Base-by-base conservation (phyloP, 2,113 vertebrate genomes). In the Amphiprion percula region DNA sequence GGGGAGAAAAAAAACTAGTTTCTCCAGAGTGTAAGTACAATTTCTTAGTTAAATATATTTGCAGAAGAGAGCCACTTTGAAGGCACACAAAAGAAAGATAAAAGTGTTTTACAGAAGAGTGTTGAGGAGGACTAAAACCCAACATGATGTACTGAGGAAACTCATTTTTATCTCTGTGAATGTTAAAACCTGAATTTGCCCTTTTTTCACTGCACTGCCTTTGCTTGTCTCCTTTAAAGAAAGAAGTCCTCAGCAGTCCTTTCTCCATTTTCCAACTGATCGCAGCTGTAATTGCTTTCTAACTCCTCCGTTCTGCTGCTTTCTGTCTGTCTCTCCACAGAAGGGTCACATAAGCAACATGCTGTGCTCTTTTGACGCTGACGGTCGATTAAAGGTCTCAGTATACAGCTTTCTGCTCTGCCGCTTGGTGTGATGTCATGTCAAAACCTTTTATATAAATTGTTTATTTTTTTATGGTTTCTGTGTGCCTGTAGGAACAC, bases 371-470 rank as follows among this genome's bases (percentile, higher is more conserved):
- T 70, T 87, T 69, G 82, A 91, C 2, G 86, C 82, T 15, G 87
- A 85, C 1, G 88, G 87, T 78, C 91, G 74, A 88, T 78, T 89
- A 26, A 91, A 94, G 90, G 90, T 91, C 82, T 86, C 81, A 79
- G 84, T 84, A 78, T 81, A 30, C 39, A 16, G 75, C 66, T 77
- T 67, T 83, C 75, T 71, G 21, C 71, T 80, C 80, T 63, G 52
- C 44, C 81, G 54, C 70, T 58, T 30, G 9, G 15, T 86, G 85
- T 77, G 15, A 62, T 74, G 63, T 83, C 52, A 6, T 64, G 68
- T 80, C 14, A 0, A 59, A 76, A 49, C 23, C 60, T 50, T 82
- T 76, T 52, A 53, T 47, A 47, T 0, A 23, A 69, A 61, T 50
- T 12, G 12, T 21, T n/a, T 21, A n/a, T 21, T 72, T 64, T 19